Conservation (phyloP, 2,888 invertebrate genomes). For the Clostera curtula region DNA sequence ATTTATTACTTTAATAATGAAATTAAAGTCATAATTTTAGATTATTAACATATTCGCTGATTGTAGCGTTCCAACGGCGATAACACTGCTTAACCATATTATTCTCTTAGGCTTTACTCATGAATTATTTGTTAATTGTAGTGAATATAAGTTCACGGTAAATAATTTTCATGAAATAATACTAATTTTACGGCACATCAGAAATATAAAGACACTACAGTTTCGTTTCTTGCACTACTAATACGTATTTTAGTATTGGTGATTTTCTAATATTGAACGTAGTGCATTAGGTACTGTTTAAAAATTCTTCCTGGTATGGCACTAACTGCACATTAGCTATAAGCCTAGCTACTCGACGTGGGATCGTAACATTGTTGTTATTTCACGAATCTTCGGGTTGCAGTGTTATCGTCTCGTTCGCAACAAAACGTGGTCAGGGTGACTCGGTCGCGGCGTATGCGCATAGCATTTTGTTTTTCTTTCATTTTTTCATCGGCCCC, state of each 20-base stretch:
- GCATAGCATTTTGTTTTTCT: constrained; percentile 72
- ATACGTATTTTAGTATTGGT: constrained; percentile 15
- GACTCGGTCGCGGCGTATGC: constrained; percentile 63
- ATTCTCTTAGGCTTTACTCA: constrained; percentile 42
- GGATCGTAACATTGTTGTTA: constrained; percentile 39
- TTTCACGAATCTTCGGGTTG: constrained; percentile 29
- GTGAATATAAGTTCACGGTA: constrained; percentile 20
- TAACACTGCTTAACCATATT: constrained; percentile 69
- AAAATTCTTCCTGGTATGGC: constrained; percentile 15
- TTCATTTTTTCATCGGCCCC: constrained; percentile 70
- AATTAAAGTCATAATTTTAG: constrained; percentile 44
- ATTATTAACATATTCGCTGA: constrained; percentile 52
- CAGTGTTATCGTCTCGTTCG: constrained; percentile 64
- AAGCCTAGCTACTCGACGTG: constrained; percentile 13
- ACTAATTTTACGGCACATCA: constrained; percentile 44
- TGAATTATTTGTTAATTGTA: constrained; percentile 25
- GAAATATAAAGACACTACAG: constrained; percentile 20
- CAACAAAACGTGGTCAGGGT: constrained; percentile 46
- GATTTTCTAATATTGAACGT: too few species aligned
- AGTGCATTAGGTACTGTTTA: too few species aligned
- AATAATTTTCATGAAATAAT: constrained; percentile 30
- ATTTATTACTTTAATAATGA: constrained; percentile 57
- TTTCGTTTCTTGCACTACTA: constrained; percentile 22
- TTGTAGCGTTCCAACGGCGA: constrained; percentile 56
- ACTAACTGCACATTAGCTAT: constrained; percentile 22